A percentile compares a stretch with the other conserved stretches of the same genome.
Evolutionary conservation across 2,113 vertebrate genomes (phyloP).

Genomic region (human): DNA sequence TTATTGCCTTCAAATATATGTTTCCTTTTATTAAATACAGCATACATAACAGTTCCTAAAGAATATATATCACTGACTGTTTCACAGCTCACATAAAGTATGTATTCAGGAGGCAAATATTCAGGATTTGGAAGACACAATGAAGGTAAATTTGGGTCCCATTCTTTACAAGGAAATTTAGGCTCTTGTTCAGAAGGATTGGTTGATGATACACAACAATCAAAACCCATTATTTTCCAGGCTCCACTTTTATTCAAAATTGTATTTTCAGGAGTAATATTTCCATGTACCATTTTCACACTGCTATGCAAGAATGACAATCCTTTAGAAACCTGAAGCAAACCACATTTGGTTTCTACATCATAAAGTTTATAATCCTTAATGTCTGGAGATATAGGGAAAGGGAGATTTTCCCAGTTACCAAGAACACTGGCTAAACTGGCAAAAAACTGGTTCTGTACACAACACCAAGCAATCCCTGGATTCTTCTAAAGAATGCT

Average conservation of each 20-base stretch:
- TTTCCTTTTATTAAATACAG: conserved; percentile 98
- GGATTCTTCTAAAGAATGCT: conserved; percentile 98
- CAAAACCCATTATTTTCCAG: conserved; percentile 99
- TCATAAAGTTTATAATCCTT: conserved; percentile 98
- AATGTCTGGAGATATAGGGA: conserved; percentile 92
- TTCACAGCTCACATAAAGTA: conserved; percentile 98
- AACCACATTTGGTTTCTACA: conserved; percentile 97
- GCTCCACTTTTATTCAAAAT: conserved; percentile 98
- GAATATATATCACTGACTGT: conserved; percentile 99
- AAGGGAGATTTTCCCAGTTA: conserved; percentile 96
- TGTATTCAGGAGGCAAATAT: conserved; percentile 98
- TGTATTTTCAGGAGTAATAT: conserved; percentile 95
- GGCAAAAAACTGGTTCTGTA: conserved; percentile 97
- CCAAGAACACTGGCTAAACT: conserved; percentile 97
- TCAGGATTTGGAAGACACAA: conserved; percentile 98
- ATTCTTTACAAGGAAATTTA: conserved; percentile 96
- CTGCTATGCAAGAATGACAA: conserved; percentile 97
- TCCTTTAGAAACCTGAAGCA: conserved; percentile 98
- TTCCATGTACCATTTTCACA: conserved; percentile 98
- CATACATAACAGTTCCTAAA: conserved; percentile 93
- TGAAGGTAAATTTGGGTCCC: conserved; percentile 96
- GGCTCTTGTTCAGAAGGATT: conserved; percentile 96
- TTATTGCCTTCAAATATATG: conserved; percentile 97
- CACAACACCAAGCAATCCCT: conserved; percentile 99
- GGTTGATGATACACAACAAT: conserved; percentile 94